Evolutionary conservation across 1,140 invertebrate genomes (phyloP).

Genomic region (Drosophila lini): DNA sequence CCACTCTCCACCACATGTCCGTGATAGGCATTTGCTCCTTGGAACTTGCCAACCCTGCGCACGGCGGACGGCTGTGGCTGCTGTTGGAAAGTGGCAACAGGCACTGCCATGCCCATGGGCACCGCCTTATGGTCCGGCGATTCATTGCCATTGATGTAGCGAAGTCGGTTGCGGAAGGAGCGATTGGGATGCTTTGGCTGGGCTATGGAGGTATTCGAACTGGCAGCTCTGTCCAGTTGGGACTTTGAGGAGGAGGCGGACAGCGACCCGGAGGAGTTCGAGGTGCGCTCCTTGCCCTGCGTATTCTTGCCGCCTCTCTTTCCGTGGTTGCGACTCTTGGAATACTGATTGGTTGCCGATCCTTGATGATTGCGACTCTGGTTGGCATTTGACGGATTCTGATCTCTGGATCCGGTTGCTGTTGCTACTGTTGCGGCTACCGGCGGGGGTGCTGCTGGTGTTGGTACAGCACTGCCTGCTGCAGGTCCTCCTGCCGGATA

Average conservation of each 20-base stretch:
- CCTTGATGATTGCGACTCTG: constrained; percentile 8
- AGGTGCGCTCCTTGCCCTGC: constrained; percentile 20
- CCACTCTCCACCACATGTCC: constrained; percentile 1
- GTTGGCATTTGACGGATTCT: neutral
- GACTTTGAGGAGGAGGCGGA: constrained; percentile 60
- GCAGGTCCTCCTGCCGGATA: neutral
- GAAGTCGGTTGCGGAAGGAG: constrained; percentile 55
- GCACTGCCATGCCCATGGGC: neutral
- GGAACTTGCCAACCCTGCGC: constrained; percentile 14
- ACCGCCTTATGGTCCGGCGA: neutral
- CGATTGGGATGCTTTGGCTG: constrained; percentile 40
- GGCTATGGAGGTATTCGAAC: constrained; percentile 11
- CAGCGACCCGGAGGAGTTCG: constrained; percentile 58
- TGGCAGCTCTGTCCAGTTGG: constrained; percentile 28
- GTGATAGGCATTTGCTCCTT: constrained; percentile 19
- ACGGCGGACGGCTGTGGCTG: constrained; percentile 1
- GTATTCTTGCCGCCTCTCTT: constrained; percentile 32
- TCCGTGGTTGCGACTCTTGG: constrained; percentile 8
- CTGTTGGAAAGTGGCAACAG: constrained; percentile 7
- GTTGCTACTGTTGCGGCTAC: neutral
- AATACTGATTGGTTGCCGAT: neutral
- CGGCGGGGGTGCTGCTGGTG: neutral
- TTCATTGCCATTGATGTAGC: constrained; percentile 26
- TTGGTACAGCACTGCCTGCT: neutral
- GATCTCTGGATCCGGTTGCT: constrained; percentile 8